Conservation (phyloP, 2,797 vertebrate genomes). For the Crotalus adamanteus region DNA sequence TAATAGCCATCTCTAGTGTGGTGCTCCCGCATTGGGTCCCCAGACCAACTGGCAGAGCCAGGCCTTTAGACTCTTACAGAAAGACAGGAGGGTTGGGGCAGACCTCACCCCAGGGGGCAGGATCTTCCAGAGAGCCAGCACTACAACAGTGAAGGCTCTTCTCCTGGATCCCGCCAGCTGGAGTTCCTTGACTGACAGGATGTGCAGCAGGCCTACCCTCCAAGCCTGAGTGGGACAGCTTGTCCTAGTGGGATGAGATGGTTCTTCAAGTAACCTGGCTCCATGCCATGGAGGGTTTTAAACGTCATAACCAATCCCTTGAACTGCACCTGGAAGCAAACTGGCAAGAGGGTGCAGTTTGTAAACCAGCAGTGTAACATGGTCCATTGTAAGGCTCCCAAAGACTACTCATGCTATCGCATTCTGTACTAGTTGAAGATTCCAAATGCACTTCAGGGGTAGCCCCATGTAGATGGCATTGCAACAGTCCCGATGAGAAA, state of each 20-base stretch:
- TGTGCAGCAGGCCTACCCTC: not conserved
- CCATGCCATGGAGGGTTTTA: not conserved
- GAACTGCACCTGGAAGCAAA: not conserved
- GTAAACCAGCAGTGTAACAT: not conserved
- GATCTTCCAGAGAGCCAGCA: not conserved
- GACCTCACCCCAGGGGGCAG: not conserved
- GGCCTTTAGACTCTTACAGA: not conserved
- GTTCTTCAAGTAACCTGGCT: not conserved
- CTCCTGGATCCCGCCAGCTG: not conserved
- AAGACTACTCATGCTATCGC: not conserved
- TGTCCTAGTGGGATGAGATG: not conserved
- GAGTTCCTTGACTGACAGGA: not conserved
- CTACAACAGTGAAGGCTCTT: not conserved
- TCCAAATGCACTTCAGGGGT: not conserved
- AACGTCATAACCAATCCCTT: not conserved
- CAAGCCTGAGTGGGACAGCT: not conserved
- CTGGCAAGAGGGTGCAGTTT: not conserved
- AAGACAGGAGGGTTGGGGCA: not conserved
- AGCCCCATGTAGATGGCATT: not conserved
- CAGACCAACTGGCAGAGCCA: not conserved
- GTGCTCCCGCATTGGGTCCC: not conserved
- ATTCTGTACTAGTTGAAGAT: not conserved
- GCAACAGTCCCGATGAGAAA: not conserved
- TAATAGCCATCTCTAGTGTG: not conserved
- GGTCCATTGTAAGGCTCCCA: not conserved